phyloP scores from a whole-genome alignment of 2,888 invertebrate genomes.

The Julus scanicus region DNA sequence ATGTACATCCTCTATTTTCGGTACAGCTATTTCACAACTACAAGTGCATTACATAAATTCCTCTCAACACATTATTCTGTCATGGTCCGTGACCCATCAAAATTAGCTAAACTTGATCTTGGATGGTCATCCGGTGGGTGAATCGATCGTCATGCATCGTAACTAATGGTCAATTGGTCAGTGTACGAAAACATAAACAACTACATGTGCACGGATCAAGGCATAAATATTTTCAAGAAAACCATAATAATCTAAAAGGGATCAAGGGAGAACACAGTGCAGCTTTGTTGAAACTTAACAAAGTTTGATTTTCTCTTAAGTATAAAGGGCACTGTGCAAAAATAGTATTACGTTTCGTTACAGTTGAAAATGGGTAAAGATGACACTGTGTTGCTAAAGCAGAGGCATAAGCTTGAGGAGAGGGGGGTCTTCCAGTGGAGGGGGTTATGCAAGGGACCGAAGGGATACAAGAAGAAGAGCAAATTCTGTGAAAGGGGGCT shows the following conservation, averaged over 20 bases:
- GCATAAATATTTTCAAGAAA: background rate
- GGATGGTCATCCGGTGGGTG: background rate
- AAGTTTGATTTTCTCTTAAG: background rate
- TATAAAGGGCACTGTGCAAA: background rate
- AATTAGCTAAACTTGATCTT: background rate
- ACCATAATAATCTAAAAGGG: background rate
- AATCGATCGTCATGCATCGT: background rate
- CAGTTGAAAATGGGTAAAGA: background rate
- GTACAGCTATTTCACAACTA: no score
- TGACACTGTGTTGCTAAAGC: background rate
- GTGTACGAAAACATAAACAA: constrained; percentile 8
- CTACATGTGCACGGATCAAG: background rate
- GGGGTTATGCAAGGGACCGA: constrained; percentile 42
- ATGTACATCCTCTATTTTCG: no score
- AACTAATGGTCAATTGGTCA: constrained; percentile 27
- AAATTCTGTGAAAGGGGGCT: background rate
- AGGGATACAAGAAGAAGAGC: constrained; percentile 30
- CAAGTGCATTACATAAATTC: background rate
- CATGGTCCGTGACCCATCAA: background rate
- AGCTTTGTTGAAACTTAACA: background rate
- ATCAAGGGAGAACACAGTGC: background rate
- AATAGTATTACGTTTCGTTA: constrained; percentile 39
- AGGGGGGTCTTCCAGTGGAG: background rate
- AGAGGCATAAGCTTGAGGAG: background rate
- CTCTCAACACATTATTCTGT: background rate